Percentiles rank a stretch among this genome's conserved stretches.
Conservation (phyloP, 2,113 vertebrate species). For the Epinephelus cyanopodus region DNA sequence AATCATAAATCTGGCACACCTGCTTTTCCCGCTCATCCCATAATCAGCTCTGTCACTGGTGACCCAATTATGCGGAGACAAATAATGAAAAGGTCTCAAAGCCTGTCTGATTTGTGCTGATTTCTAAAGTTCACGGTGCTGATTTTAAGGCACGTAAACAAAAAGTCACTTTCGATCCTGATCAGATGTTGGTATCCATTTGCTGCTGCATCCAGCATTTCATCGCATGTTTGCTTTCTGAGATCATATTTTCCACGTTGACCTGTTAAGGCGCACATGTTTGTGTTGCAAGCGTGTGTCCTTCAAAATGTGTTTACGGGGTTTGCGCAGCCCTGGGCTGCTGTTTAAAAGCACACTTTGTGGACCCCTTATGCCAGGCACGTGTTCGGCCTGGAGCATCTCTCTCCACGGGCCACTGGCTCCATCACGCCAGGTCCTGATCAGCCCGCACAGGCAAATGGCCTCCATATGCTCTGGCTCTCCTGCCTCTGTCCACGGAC, state of each 20-base stretch:
- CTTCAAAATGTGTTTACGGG: constrained; percentile 67
- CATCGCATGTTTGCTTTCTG: constrained; percentile 61
- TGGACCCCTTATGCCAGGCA: constrained; percentile 63
- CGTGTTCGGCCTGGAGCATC: constrained; percentile 72
- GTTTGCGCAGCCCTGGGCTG: constrained; percentile 61
- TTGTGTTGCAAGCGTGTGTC: constrained; percentile 52
- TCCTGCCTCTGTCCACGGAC: constrained; percentile 24
- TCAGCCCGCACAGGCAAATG: constrained; percentile 65
- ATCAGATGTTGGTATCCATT: constrained; percentile 43
- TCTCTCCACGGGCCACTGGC: constrained; percentile 60
- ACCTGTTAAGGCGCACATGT: constrained; percentile 63
- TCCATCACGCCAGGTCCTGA: constrained; percentile 58
- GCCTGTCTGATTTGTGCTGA: constrained; percentile 29
- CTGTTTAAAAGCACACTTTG: constrained; percentile 61
- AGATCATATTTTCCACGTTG: constrained; percentile 80
- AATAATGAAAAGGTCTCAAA: constrained; percentile 3
- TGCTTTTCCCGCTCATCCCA: constrained; percentile 36
- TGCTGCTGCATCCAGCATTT: constrained; percentile 42
- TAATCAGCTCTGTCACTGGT: constrained; percentile 22
- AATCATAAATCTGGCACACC: constrained; percentile 42
- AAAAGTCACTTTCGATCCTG: constrained; percentile 32
- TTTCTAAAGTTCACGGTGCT: constrained; percentile 54
- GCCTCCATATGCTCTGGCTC: constrained; percentile 76
- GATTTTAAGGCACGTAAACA: constrained; percentile 57
- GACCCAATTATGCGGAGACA: constrained; percentile 7